These are phyloP conservation scores for Pygocentrus nattereri DNA, from an alignment of 2,797 vertebrate genomes.

Conservation along the genomic window DNA sequence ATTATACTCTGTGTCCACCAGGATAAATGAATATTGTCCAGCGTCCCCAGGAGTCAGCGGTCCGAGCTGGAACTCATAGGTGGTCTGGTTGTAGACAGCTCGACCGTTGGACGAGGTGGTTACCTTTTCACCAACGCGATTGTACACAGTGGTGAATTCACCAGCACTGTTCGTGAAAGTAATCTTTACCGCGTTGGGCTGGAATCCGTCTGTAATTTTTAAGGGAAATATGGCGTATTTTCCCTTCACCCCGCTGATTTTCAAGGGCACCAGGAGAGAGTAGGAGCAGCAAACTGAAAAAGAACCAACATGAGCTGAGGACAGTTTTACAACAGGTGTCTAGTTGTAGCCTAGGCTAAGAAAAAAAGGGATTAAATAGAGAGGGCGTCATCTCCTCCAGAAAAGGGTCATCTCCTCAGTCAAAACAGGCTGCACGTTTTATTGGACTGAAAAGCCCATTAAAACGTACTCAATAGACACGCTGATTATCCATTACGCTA, in stretches of 20 bases:
- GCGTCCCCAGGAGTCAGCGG: constrained; percentile 4
- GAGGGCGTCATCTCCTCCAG: no score
- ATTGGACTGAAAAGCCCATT: no score
- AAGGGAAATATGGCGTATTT: constrained; percentile 17
- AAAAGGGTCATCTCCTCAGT: no score
- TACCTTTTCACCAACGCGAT: fast-evolving
- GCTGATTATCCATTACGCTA: no score
- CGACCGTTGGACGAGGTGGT: neutral
- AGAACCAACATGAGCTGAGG: neutral
- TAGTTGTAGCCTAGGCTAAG: neutral
- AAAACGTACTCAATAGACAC: no score
- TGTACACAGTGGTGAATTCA: neutral
- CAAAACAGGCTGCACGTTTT: no score
- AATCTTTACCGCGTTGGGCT: neutral
- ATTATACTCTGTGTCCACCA: fast-evolving
- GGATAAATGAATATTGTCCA: neutral
- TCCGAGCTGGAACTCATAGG: constrained; percentile 11
- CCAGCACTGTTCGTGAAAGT: fast-evolving
- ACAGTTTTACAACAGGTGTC: neutral
- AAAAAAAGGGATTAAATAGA: no score
- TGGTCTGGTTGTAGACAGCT: neutral
- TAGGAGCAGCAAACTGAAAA: constrained; percentile 37
- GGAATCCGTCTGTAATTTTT: neutral
- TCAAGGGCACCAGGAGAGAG: fast-evolving
- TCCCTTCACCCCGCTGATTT: constrained; percentile 36